phyloP scores from a whole-genome alignment of 2,888 invertebrate species.

The Lutraria lutraria region DNA sequence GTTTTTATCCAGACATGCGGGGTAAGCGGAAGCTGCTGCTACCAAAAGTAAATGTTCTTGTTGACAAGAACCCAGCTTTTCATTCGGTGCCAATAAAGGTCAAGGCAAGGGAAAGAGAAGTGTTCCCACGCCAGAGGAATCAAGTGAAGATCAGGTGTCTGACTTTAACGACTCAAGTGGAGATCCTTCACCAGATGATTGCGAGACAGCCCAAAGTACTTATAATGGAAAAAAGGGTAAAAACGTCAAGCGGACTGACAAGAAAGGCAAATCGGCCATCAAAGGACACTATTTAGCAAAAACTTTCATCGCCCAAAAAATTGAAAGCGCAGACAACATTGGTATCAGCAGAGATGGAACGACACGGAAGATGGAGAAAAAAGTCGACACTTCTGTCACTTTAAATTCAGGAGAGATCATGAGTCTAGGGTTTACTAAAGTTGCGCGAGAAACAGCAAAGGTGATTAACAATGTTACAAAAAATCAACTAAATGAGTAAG shows the following conservation, averaged over 20 bases:
- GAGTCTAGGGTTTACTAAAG: too few species aligned
- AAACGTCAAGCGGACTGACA: background rate
- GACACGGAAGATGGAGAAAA: too few species aligned
- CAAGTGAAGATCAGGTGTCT: background rate
- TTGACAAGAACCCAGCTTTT: background rate
- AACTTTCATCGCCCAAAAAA: background rate
- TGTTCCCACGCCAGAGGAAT: too few species aligned
- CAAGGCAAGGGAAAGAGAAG: too few species aligned
- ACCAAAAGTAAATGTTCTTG: background rate
- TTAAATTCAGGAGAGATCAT: too few species aligned
- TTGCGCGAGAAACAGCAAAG: too few species aligned
- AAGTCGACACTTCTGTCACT: too few species aligned
- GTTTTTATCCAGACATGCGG: background rate
- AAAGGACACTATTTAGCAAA: background rate
- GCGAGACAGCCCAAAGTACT: background rate
- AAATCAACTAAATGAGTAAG: too few species aligned
- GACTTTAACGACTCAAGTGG: background rate
- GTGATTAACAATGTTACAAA: too few species aligned
- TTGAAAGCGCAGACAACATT: background rate
- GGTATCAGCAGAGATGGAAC: background rate
- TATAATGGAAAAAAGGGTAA: background rate
- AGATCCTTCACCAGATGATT: background rate
- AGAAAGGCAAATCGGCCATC: background rate
- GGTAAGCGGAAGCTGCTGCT: background rate
- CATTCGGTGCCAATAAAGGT: background rate